These are phyloP conservation scores for Pollenia labialis DNA, from an alignment of 2,888 invertebrate species.

Conservation along the genomic window DNA sequence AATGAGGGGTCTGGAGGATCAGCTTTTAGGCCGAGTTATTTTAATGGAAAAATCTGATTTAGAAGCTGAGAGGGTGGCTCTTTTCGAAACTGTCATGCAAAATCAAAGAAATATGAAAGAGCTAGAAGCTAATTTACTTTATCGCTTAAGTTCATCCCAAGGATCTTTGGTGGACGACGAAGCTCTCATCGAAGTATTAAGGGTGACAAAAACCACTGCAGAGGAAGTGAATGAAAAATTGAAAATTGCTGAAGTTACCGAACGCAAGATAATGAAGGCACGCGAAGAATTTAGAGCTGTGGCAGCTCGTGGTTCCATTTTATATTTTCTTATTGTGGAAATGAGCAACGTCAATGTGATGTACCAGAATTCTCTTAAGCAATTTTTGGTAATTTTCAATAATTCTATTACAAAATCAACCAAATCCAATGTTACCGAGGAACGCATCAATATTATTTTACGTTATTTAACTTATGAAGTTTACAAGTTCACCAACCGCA, in stretches of 20 bases:
- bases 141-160: slow-evolving; percentile 95
- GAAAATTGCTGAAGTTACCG: slow-evolving; percentile 95
- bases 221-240: slow-evolving; percentile 98
- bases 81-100: slow-evolving; percentile 97
- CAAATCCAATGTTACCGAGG: slow-evolving; percentile 92
- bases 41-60: slow-evolving; percentile 98
- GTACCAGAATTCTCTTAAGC: slow-evolving; percentile 98
- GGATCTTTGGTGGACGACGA: slow-evolving; percentile 98
- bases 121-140: slow-evolving; percentile 95
- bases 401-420: slow-evolving; percentile 95
- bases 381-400: slow-evolving; percentile 97
- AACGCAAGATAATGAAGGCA: slow-evolving; percentile 96
- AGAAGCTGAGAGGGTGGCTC: slow-evolving; percentile 95
- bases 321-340: slow-evolving; percentile 98
- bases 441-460: slow-evolving; percentile 94
- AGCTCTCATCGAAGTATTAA: slow-evolving; percentile 94
- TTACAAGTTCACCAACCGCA: slow-evolving; percentile 95
- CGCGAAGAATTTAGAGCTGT: slow-evolving; percentile 98
- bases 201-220: slow-evolving; percentile 94
- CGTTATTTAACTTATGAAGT: slow-evolving; percentile 95
- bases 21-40: slow-evolving; percentile 95
- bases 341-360: slow-evolving; percentile 98
- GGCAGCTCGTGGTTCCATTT: slow-evolving; percentile 95
- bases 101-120: slow-evolving; percentile 98
- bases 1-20: slow-evolving; percentile 97